Percentiles rank a stretch among this genome's conserved stretches.
Evolutionary conservation across 2,113 vertebrate species (phyloP).

Genomic region (Tachysurus vachellii): DNA sequence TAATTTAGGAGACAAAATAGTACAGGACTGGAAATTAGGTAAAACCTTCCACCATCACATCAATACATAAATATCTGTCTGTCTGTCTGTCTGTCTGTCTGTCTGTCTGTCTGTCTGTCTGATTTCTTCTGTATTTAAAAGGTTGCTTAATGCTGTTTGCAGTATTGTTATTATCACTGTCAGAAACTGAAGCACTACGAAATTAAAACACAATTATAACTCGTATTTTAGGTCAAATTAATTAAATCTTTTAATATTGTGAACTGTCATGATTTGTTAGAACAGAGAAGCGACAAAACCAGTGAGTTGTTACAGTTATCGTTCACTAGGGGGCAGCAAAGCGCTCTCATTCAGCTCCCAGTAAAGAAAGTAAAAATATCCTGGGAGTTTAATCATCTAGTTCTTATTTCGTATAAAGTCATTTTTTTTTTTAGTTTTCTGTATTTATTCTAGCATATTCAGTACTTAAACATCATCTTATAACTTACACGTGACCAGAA

Average conservation of each 20-base stretch:
- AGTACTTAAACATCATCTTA: no score
- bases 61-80: neutral
- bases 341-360: neutral
- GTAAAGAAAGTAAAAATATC: no score
- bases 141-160: no score
- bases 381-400: neutral
- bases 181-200: neutral
- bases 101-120: neutral
- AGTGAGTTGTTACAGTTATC: neutral
- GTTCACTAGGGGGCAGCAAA: conserved; percentile 47
- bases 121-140: no score
- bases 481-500: neutral
- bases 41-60: neutral
- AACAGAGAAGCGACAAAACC: neutral
- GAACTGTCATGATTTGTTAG: neutral
- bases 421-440: neutral
- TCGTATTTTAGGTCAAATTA: neutral
- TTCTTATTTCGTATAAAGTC: neutral
- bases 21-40: neutral
- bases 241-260: neutral
- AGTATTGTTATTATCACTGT: neutral
- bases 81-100: neutral
- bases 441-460: neutral
- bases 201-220: neutral
- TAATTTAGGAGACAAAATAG: neutral